These are phyloP conservation scores for Martes martes DNA, from an alignment of 2,113 vertebrate genomes.

Conservation along the genomic window DNA sequence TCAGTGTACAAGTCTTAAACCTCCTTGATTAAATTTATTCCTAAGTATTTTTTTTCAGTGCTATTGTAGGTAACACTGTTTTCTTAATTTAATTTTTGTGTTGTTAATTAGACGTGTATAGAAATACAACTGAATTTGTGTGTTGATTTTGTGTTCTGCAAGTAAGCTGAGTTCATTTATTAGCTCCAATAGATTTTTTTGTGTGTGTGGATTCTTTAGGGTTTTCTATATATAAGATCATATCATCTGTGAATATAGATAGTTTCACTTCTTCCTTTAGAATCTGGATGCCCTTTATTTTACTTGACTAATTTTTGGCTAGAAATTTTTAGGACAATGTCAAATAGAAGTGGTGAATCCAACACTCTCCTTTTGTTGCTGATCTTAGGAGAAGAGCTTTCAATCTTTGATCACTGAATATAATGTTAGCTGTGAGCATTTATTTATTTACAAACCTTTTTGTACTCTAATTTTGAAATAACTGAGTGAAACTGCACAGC, in stretches of 20 bases:
- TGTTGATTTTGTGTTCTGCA: not conserved
- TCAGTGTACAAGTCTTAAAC: not conserved
- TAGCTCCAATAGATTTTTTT: not conserved
- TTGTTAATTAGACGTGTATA: not conserved
- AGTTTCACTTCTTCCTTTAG: not conserved
- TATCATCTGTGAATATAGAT: not conserved
- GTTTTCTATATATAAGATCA: not conserved
- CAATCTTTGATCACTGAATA: not conserved
- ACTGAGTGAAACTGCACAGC: not conserved
- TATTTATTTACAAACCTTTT: not conserved
- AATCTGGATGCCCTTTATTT: not conserved
- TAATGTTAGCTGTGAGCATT: not conserved
- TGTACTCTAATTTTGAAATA: not conserved
- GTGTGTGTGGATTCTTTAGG: not conserved
- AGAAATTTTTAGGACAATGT: not conserved
- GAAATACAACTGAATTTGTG: not conserved
- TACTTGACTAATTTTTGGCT: constrained; percentile 1
- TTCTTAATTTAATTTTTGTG: not conserved
- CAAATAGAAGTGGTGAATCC: not conserved
- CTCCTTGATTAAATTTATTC: not conserved
- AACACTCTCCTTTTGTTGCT: not conserved
- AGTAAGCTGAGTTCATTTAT: not conserved
- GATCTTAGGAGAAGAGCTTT: not conserved
- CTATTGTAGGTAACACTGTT: not conserved
- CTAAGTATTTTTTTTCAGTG: not conserved